Evolutionary conservation across 2,888 invertebrate species (phyloP), one percentile per base, ranked within the genome.

Genomic region (Macaria notata): DNA sequence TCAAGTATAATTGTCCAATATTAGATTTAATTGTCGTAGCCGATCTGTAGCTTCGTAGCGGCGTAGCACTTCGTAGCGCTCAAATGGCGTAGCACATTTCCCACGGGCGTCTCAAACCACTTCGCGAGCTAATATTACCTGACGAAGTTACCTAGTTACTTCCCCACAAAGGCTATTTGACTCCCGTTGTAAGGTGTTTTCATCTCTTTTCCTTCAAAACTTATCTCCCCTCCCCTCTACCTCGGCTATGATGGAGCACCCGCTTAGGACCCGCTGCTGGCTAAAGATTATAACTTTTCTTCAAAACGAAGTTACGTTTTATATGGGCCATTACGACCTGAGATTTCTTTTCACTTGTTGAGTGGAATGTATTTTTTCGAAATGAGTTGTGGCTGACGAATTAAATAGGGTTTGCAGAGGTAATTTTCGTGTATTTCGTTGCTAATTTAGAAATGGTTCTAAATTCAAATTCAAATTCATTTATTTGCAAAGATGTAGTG

Each of bases 211-310:
- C 68, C 64, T 59, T 62, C 63, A 65, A 63, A 71, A 72, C 62
- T 67, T 65, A 55, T 51, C 48, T 54, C 63, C 33, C 54, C 63
- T 68, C 39, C 49, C 53, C 9, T 45, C 56, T 64, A 44, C 58
- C 66, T 65, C 71, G 72, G 70, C 73, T 72, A 75, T 73, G 77
- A 78, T 71, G 70, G 73, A 79, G 70, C 52, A 57, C 74, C 68
- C 72, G 52, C 70, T 51, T n/a, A 56, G 68, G 69, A 69, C 71
- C 67, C 61, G 49, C 65, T 62, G 62, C 64, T 64, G 62, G 68
- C 61, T 64, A 63, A 58, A 75, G 71, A 75, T 78, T 76, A 75
- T 70, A 79, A 76, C 70, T 76, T 76, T 70, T 74, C 65, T 69
- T 71, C 65, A 66, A 69, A 74, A 75, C 71, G 65, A 72, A 75